Evolutionary conservation across 1,140 invertebrate species (phyloP), one percentile per base, ranked within the genome.

Genomic region (Acromyrmex heyeri): DNA sequence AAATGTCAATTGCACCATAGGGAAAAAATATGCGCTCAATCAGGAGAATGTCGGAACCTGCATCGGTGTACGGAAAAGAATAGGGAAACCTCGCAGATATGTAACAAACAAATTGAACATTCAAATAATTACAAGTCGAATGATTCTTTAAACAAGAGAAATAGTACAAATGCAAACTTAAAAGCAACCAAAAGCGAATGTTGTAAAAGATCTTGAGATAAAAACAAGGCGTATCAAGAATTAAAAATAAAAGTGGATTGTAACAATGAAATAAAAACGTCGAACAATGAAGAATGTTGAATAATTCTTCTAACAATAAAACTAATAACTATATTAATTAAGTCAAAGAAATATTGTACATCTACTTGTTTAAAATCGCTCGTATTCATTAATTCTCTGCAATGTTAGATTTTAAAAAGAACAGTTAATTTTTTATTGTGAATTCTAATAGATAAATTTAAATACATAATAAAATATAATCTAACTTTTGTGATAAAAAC

Each of bases 231-330:
- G 0, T 2, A 16, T 55, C 48, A 59, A 57, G 30, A 61, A 72
- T 72, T 69, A 21, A 38, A 72, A 44, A 82, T 72, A 57, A 72
- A 48, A 18, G 7, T 16, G 21, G 18, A 81, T 14, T 72, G 18
- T 27, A 14, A n/a, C 5, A 61, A 21, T 3, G 0, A 50, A 59
- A 73, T 72, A 48, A 59, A 82, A 59, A n/a, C 44, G n/a, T 82
- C 0, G 3, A n/a, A 53, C 1, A 8, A n/a, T 44, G 14, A 30
- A 24, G 14, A 77, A 50, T 7, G 0, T 48, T 21, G 21, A 44
- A n/a, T 0, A 3, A n/a, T 53, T 78, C 7, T 24, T 38, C 4
- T 5, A 67, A 5, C n/a, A 10, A 18, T 48, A 18, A 62, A 61
- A 62, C 6, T 4, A 14, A 24, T 38, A 38, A 38, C 0, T 38